Percentiles rank a stretch among this genome's conserved stretches.
Conservation (phyloP, 2,797 vertebrate genomes). For the Agapornis canus region DNA sequence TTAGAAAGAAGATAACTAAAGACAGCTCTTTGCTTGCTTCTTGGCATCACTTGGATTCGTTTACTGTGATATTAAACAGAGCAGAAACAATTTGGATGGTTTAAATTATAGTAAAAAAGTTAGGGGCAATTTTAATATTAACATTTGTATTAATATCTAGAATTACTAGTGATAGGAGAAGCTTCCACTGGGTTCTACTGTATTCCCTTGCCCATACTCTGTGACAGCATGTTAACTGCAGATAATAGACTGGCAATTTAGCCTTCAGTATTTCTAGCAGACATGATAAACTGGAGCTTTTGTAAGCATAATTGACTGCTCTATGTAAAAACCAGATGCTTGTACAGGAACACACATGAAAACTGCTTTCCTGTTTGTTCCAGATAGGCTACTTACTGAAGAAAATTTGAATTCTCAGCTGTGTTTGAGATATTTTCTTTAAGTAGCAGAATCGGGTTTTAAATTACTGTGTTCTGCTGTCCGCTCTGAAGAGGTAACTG, state of each 20-base stretch:
- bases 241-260: not conserved
- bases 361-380: not conserved
- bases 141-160: not conserved
- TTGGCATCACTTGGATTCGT: not conserved
- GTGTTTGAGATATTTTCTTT: constrained; percentile 47
- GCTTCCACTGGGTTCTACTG: not conserved
- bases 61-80: not conserved
- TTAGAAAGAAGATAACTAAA: not conserved
- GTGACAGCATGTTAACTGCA: not conserved
- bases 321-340: not conserved
- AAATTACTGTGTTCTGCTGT: constrained; percentile 12
- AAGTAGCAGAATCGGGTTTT: constrained; percentile 29
- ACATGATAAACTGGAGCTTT: not conserved
- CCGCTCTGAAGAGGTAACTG: constrained; percentile 15
- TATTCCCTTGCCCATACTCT: not conserved
- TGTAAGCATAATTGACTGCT: not conserved
- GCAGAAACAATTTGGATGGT: not conserved
- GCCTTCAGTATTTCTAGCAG: not conserved
- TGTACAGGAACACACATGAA: not conserved
- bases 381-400: not conserved
- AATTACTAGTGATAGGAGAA: not conserved
- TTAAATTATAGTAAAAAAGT: not conserved
- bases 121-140: not conserved
- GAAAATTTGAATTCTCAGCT: constrained; percentile 56
- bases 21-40: not conserved